phyloP scores from a whole-genome alignment of 2,888 invertebrate genomes.

The Diadromus collaris region DNA sequence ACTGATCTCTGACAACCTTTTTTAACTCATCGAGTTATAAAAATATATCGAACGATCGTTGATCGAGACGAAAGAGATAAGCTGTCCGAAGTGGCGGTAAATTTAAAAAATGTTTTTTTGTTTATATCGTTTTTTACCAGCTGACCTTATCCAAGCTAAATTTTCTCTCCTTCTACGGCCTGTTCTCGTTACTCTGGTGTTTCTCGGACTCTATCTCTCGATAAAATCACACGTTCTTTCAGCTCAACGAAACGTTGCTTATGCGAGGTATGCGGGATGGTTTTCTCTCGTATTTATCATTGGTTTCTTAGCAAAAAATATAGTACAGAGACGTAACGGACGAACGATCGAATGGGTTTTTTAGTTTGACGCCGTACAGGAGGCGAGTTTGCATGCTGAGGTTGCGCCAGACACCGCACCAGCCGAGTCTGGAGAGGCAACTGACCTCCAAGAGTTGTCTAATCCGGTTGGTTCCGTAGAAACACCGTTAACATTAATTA shows the following conservation, averaged over 20 bases:
- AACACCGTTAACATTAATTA: constrained; percentile 62
- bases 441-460: constrained; percentile 77
- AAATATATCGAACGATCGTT: background rate
- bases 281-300: constrained; percentile 34
- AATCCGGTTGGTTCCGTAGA: constrained; percentile 78
- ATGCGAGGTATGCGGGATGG: constrained; percentile 27
- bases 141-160: background rate
- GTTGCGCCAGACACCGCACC: constrained; percentile 73
- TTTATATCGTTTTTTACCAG: background rate
- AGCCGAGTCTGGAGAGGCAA: constrained; percentile 75
- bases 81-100: background rate
- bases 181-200: background rate
- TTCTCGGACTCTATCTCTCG: background rate
- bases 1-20: no score
- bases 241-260: constrained; percentile 51
- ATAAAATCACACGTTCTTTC: constrained; percentile 34
- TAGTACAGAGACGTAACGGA: constrained; percentile 46
- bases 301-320: constrained; percentile 37
- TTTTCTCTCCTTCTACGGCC: constrained; percentile 8
- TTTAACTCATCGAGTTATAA: background rate
- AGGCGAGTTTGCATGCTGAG: constrained; percentile 78
- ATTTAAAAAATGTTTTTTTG: background rate
- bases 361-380: constrained; percentile 79
- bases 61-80: background rate
- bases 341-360: constrained; percentile 68